phyloP scores from a whole-genome alignment of 2,797 vertebrate species.

The Phrynocephalus guinanensis region DNA sequence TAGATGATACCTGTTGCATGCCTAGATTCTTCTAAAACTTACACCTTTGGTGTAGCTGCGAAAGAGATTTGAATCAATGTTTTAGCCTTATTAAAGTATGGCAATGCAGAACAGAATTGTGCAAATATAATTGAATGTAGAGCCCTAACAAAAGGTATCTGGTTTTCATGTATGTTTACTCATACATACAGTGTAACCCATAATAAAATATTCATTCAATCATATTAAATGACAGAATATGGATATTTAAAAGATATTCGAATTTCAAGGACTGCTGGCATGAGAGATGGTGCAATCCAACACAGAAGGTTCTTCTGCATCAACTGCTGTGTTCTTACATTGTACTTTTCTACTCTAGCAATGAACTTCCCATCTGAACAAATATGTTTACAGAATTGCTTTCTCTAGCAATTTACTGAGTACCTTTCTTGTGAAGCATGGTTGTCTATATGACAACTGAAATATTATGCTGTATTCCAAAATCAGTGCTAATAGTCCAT shows the following conservation, averaged over 20 bases:
- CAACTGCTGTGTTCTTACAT: not conserved
- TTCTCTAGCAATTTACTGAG: not conserved
- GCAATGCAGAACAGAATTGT: not conserved
- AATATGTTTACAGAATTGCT: not conserved
- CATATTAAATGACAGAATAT: not conserved
- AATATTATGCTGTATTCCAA: not conserved
- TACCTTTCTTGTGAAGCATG: not conserved
- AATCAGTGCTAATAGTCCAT: not conserved
- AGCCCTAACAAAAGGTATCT: not conserved
- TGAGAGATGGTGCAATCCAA: not conserved
- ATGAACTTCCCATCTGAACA: no score
- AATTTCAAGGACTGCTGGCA: not conserved
- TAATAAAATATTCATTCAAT: not conserved
- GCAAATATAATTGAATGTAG: not conserved
- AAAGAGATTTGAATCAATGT: no score
- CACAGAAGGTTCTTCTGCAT: not conserved
- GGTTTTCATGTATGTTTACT: not conserved
- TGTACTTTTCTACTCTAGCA: not conserved
- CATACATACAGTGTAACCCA: not conserved
- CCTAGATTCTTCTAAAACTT: no score
- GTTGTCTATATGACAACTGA: not conserved
- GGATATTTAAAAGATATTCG: not conserved
- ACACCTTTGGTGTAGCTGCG: no score
- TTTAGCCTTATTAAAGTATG: not conserved
- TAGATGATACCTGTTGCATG: no score